Evolutionary conservation across 92 coral and sea anemone genomes (phyloP), one percentile per base, ranked within the genome.

Genomic region (Parazoanthus atlanticus): DNA sequence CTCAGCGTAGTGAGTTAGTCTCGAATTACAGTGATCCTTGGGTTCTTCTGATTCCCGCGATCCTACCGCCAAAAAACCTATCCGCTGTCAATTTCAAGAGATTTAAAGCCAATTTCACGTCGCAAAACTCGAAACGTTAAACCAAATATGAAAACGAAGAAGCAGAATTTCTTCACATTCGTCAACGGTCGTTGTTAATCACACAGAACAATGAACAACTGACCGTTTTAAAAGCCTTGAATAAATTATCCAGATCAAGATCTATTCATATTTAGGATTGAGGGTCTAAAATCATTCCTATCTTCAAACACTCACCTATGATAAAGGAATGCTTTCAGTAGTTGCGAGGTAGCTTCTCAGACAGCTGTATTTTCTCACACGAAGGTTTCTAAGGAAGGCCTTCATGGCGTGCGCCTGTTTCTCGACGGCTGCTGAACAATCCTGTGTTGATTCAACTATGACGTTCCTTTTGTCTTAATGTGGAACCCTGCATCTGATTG

Each of bases 211-310:
- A 84, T 84, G 64, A 47, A 84, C 69, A 70, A 70, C 6, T 29
- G 78, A 70, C 87, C 78, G 87, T 84, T 73, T 15, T 69, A 43
- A 82, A 81, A 26, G 31, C 19, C 69, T 71, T 70, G 87, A 84
- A 84, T 84, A 69, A 84, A 69, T 84, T 74, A 84, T 84, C 38
- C 28, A 9, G 34, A 54, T 19, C 38, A 56, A 56, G 33, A 17
- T 84, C 43, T 46, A 26, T 82, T 84, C 77, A 69, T 40, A 36
- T 30, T 69, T 23, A 40, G 41, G 29, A 36, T 83, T 15, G 13
- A 46, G 17, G 23, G 30, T 71, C 77, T 69, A 67, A 25, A 73
- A 36, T 15, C 28, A 12, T 12, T 9, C 26, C n/a, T 69, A 43
- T 43, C 19, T 54, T 1, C 16, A 30, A 31, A 41, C 23, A 49